These are phyloP conservation scores for Helleia helle DNA, from an alignment of 2,888 invertebrate species.

Conservation along the genomic window DNA sequence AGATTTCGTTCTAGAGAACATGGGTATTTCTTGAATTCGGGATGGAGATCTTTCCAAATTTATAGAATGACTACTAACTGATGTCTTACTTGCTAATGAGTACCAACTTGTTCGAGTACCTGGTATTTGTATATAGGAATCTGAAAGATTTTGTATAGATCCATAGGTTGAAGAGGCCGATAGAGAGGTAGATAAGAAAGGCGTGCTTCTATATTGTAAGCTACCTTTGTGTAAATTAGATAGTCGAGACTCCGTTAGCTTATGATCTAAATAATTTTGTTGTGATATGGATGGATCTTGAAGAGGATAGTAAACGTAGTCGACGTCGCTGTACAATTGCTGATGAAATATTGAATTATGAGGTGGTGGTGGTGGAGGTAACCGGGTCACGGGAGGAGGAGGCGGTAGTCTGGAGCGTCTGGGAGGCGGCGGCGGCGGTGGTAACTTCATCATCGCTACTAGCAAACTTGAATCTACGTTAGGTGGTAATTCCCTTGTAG, in stretches of 20 bases:
- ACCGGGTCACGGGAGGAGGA: slow-evolving; percentile 76
- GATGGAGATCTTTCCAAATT: slow-evolving; percentile 79
- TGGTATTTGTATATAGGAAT: slow-evolving; percentile 79
- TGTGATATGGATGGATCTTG: slow-evolving; percentile 92
- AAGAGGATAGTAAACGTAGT: slow-evolving; percentile 92
- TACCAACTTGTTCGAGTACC: slow-evolving; percentile 76
- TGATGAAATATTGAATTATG: slow-evolving; percentile 92
- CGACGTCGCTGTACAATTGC: slow-evolving; percentile 91
- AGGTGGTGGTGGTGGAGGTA: slow-evolving; percentile 81
- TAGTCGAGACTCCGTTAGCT: slow-evolving; percentile 81
- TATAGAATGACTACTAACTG: slow-evolving; percentile 77
- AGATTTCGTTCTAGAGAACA: slow-evolving; percentile 81
- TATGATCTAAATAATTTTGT: slow-evolving; percentile 92
- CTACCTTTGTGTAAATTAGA: slow-evolving; percentile 79
- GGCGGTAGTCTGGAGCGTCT: slow-evolving; percentile 79
- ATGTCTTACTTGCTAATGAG: slow-evolving; percentile 71
- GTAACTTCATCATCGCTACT: slow-evolving; percentile 76
- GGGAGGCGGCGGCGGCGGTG: slow-evolving; percentile 72
- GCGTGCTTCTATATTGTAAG: slow-evolving; percentile 87
- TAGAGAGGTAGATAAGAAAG: slow-evolving; percentile 80
- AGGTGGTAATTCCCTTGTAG: slow-evolving; percentile 57
- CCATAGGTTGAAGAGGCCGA: slow-evolving; percentile 82
- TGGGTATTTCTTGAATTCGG: slow-evolving; percentile 61
- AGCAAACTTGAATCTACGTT: slow-evolving; percentile 67
- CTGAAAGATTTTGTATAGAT: slow-evolving; percentile 86